Base-by-base conservation (phyloP, 2,888 invertebrate genomes). In the Cheilosia urbana region DNA sequence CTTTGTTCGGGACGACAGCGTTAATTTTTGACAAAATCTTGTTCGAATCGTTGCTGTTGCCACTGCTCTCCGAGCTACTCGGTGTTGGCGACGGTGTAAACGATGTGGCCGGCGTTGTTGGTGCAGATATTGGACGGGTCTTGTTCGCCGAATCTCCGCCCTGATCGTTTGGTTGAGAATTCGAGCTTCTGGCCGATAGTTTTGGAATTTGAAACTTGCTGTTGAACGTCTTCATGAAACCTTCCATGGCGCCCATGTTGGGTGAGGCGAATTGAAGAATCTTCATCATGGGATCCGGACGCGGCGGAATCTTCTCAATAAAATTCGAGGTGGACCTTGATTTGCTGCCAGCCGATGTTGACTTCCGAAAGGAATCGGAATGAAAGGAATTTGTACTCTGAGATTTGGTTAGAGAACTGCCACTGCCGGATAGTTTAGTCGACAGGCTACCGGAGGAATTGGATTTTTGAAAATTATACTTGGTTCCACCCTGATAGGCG, bases 141-240 rank as follows among this genome's bases (percentile, higher is more conserved):
- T 78, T 85, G 17, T 60, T 71, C 1, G 49, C 66, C 4, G 69
- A 19, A 53, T 76, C 87, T 0, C 57, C 71, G 15, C 57, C 15
- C 13, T 37, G 11, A 7, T 83, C 84, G 17, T 72, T 60, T 4
- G 73, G n/a, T 47, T 82, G 87, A 19, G 84, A 82, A 55, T 76
- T 87, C 0, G 88, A 80, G 15, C 51, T 79, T 15, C 92, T 88
- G 4, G 95, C 95, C 0, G 96, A 96, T 79, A 97, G 91, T 92
- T 97, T 97, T 0, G 97, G 97, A 89, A 97, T 97, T 93, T 97
- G 97, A 93, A 97, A 97, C 90, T 96, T 97, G 73, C 95, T 95
- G 89, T 97, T 95, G 42, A 96, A 91, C 11, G 96, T 95, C 89
- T 96, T 97, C 89, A 96, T 96, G 72, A 96, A 93, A 11, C 96